phyloP scores from a whole-genome alignment of 2,113 vertebrate genomes.

The Campylomormyrus tamandua region DNA sequence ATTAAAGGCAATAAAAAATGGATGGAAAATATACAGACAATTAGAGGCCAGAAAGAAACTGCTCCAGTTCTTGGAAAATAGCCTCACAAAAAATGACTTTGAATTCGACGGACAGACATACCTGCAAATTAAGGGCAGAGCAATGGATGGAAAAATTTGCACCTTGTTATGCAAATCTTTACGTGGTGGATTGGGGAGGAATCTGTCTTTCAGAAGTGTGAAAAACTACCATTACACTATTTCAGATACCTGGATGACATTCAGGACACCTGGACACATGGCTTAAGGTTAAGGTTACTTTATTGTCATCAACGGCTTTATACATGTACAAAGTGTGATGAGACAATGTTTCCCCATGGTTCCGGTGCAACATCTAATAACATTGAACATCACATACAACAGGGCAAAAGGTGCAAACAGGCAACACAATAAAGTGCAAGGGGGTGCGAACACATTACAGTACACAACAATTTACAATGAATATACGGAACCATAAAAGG shows the following conservation, averaged over 20 bases:
- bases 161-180: background rate
- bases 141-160: background rate
- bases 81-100: background rate
- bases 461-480: no score
- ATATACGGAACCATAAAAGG: no score
- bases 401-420: no score
- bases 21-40: background rate
- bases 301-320: no score
- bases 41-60: background rate
- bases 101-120: background rate
- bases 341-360: no score
- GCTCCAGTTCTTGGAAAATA: background rate
- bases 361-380: no score
- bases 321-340: no score
- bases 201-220: background rate
- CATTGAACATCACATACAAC: no score
- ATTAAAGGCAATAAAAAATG: background rate
- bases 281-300: no score
- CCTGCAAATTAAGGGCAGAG: conserved; percentile 1
- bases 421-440: no score
- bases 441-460: no score
- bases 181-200: background rate
- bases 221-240: background rate
- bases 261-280: background rate
- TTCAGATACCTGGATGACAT: conserved; percentile 11